Base-by-base conservation (phyloP, 2,113 vertebrate genomes). In the Ceyx melanurus region DNA sequence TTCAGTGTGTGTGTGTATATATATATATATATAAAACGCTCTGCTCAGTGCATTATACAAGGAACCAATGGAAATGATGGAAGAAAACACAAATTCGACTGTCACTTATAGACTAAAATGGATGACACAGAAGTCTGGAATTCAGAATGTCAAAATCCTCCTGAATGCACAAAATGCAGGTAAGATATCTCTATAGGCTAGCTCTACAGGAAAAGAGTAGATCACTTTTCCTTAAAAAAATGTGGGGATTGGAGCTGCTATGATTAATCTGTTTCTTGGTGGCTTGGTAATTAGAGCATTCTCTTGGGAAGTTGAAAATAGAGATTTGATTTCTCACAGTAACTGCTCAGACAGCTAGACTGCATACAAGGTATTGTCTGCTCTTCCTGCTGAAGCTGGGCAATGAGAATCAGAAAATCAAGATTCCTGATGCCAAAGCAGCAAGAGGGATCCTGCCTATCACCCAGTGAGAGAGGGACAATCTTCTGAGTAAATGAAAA, bases 241-340 rank as follows among this genome's bases (percentile, higher is more conserved):
- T 26, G 42, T 76, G 37, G 15, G 35, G 26, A 76, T 68, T 65
- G 43, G n/a, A 80, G 45, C 54, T 81, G 51, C 86, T 90, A 64
- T 7, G 23, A 92, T 92, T 92, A 94, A 92, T 86, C 88, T 86
- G 43, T 81, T 92, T 86, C 86, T 93, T 93, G 89, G 88, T 90
- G 90, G 65, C 65, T 71, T 72, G 61, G 64, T 94, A 94, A 93
- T 95, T 93, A 90, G 46, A 86, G 29, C 28, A 88, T 93, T 90
- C 91, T 83, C 92, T 92, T 83, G 83, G 77, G 91, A 90, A 81
- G 73, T 14, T 71, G 53, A 83, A 93, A 95, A 95, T 83, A 90
- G 60, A 93, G 65, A 72, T 88, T 71, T 94, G 93, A 93, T 94
- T 93, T 92, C 72, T 94, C 75, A 77, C 19, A 65, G 76, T 57